Evolutionary conservation across 2,113 vertebrate species (phyloP).

Genomic region (Chelonoidis abingdonii): DNA sequence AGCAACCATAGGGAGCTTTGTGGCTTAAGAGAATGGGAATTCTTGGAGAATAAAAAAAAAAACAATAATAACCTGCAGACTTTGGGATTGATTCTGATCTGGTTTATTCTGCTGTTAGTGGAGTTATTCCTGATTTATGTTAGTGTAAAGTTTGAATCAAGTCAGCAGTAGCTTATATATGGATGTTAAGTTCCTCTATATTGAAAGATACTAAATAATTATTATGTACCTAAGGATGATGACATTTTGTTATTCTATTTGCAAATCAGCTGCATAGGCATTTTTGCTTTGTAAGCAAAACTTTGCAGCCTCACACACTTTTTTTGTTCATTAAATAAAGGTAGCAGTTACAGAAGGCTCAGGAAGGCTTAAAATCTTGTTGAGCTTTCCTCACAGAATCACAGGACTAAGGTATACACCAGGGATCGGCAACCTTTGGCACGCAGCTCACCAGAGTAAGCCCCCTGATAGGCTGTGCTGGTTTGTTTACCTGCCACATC

Average conservation of each 20-base stretch:
- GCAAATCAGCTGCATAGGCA: background rate
- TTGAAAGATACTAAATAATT: background rate
- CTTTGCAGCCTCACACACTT: background rate
- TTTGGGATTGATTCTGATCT: background rate
- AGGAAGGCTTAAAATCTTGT: background rate
- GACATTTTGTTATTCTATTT: background rate
- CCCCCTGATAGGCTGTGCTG: too few species aligned
- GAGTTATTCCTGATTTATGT: background rate
- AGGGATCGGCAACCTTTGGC: too few species aligned
- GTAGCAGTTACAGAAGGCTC: background rate
- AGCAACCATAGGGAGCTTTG: background rate
- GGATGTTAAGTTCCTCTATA: background rate
- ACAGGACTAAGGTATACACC: background rate
- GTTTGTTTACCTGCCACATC: too few species aligned
- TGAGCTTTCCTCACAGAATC: background rate
- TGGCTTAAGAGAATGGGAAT: background rate
- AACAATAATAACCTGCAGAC: background rate
- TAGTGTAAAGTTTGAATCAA: background rate
- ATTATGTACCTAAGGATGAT: background rate
- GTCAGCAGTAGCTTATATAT: background rate
- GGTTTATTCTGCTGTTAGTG: background rate
- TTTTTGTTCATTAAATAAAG: slow-evolving; percentile 39
- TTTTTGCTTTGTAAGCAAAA: background rate
- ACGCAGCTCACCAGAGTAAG: too few species aligned
- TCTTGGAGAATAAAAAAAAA: background rate